Base-by-base conservation (phyloP, 2,888 invertebrate species). In the Trichopria drosophilae region DNA sequence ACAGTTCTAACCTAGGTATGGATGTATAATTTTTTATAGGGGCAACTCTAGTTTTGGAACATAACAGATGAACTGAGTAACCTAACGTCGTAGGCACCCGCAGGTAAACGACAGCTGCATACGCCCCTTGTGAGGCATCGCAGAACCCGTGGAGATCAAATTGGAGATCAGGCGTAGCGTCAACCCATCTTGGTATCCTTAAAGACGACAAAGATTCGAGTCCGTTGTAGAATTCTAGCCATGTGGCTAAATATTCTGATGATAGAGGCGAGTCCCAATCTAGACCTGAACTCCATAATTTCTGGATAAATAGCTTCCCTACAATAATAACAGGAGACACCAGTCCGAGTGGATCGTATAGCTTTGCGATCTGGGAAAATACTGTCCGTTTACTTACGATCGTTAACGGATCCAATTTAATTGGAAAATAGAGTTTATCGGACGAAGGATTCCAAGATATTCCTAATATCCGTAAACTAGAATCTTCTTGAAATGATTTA, bases 11-110 rank as follows among this genome's bases (percentile, higher is more conserved):
- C 1, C 54, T 34, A 3, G 52, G 52, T 7, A 55, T 24, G 1
- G 34, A 22, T 35, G 43, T 47, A 3, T 53, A 2, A 1, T 28
- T 35, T 39, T 55, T 53, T 4, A 56, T 6, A 7, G 53, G 55
- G 1, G 53, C 53, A 20, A 54, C 54, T 16, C 51, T 55, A 12
- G 55, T 34, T 31, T 53, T 51, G 3, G 15, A 41, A 1, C 3
- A 19, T 4, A 15, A 16, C 3, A 34, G 18, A 4, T 6, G 12
- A 10, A 46, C 32, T n/a, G 9, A n/a, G 15, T 23, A 20, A 28
- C 37, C 0, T 15, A 20, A 4, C n/a, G 7, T 6, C 5, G 34
- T 34, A 13, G 23, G 3, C n/a, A 19, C 20, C 10, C 51, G 45
- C 12, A 40, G 15, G 15, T 39, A 54, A 12, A 54, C 32, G 7